Conservation (phyloP, 2,797 vertebrate species). For the Acridotheres tristis region DNA sequence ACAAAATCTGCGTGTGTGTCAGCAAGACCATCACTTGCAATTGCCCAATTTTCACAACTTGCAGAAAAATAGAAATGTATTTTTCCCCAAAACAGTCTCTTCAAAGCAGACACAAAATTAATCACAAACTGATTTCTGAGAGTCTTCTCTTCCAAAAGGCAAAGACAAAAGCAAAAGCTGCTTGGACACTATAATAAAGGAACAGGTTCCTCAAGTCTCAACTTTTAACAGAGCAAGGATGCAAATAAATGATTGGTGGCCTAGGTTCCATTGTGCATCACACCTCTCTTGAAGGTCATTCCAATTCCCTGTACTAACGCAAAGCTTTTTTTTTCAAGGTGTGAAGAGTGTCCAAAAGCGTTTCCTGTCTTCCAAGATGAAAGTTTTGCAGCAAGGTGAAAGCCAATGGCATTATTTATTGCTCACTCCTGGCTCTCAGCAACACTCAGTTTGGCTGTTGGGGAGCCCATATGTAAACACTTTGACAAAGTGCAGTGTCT, state of each 20-base stretch:
- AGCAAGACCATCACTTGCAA: background rate
- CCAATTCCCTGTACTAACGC: background rate
- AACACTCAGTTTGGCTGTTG: background rate
- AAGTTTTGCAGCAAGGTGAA: constrained; percentile 8
- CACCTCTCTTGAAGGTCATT: background rate
- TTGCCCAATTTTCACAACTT: background rate
- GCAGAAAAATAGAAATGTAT: background rate
- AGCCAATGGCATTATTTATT: background rate
- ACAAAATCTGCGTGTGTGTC: background rate
- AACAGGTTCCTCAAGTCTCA: background rate
- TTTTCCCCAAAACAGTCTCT: background rate
- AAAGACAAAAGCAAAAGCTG: background rate
- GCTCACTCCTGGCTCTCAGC: background rate
- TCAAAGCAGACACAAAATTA: background rate
- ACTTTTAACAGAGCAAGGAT: background rate
- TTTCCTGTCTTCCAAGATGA: background rate
- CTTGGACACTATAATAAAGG: background rate
- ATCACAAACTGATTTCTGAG: background rate
- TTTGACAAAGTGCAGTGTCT: background rate
- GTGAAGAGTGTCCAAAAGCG: background rate
- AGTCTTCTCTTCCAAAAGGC: background rate
- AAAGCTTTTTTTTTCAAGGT: background rate
- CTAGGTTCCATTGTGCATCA: background rate
- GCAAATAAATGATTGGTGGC: background rate
- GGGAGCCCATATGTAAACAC: background rate